Percentiles rank a stretch among this genome's conserved stretches.
phyloP scores from a whole-genome alignment of 2,888 invertebrate species.

The Meta bourneti region DNA sequence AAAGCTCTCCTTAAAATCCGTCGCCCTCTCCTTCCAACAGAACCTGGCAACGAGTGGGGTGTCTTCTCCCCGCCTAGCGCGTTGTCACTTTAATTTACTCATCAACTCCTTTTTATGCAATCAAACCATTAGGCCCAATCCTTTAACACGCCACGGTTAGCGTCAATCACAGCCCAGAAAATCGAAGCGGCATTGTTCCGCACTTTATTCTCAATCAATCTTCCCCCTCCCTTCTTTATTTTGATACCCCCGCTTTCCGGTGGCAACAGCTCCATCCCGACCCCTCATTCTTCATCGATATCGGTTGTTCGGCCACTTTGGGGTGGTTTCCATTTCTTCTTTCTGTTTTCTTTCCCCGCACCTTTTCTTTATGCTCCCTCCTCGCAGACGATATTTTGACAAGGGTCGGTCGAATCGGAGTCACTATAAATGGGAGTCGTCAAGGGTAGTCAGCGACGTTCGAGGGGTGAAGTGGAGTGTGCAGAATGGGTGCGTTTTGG shows the following conservation, averaged over 20 bases:
- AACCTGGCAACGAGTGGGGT: neutral
- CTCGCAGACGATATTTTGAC: constrained; percentile 1
- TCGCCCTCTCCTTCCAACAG: neutral
- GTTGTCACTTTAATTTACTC: constrained; percentile 41
- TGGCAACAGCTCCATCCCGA: constrained; percentile 61
- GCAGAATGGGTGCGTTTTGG: too few relatives aligned
- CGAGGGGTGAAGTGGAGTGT: too few relatives aligned
- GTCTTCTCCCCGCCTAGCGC: neutral
- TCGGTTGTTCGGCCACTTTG: constrained; percentile 45
- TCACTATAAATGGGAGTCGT: constrained; percentile 12
- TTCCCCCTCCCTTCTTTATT: constrained; percentile 32
- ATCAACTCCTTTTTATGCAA: constrained; percentile 44
- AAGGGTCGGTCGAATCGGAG: neutral
- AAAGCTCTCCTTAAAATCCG: neutral
- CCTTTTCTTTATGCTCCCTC: too few relatives aligned
- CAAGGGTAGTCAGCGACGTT: neutral
- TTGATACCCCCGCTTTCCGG: constrained; percentile 16
- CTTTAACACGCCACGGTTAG: constrained; percentile 53
- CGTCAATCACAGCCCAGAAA: constrained; percentile 60
- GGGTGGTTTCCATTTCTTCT: neutral
- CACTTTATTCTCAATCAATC: constrained; percentile 70
- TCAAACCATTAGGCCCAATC: constrained; percentile 54
- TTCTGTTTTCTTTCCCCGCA: neutral
- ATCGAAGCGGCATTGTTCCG: constrained; percentile 50
- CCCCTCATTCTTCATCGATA: constrained; percentile 66